Percentiles rank a stretch among this genome's conserved stretches.
These are phyloP conservation scores for Clamator glandarius DNA, from an alignment of 2,797 vertebrate species.

Conservation along the genomic window DNA sequence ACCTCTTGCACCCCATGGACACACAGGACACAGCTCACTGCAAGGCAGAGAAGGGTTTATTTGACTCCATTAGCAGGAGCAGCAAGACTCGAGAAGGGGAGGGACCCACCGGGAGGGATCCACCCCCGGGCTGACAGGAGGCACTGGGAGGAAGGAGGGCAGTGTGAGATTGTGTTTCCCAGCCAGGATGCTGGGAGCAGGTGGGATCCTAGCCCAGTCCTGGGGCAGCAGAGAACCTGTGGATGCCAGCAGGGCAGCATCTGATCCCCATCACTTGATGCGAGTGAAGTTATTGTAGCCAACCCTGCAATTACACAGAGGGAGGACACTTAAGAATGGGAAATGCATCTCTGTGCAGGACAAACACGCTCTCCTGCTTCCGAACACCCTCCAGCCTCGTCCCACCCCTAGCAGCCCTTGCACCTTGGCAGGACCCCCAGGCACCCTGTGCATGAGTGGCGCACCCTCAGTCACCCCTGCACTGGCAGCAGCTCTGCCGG, in stretches of 20 bases:
- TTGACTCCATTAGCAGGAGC: not conserved
- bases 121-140: not conserved
- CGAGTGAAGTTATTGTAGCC: not conserved
- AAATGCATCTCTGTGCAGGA: rapidly evolving
- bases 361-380: rapidly evolving
- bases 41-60: not conserved
- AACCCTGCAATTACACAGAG: not conserved
- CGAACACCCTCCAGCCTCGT: rapidly evolving
- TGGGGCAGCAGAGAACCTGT: not conserved
- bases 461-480: not conserved
- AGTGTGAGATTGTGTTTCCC: rapidly evolving
- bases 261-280: too few species aligned
- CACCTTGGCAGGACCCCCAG: rapidly evolving
- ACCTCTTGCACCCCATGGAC: not conserved
- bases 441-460: rapidly evolving
- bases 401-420: not conserved
- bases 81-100: not conserved
- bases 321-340: not conserved
- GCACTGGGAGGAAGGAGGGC: not conserved
- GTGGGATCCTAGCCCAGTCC: rapidly evolving
- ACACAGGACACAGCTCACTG: not conserved
- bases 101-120: too few species aligned
- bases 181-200: not conserved
- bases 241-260: too few species aligned
- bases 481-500: too few species aligned